These are phyloP conservation scores for Bibio marci DNA, from an alignment of 2,888 invertebrate genomes.

Conservation along the genomic window DNA sequence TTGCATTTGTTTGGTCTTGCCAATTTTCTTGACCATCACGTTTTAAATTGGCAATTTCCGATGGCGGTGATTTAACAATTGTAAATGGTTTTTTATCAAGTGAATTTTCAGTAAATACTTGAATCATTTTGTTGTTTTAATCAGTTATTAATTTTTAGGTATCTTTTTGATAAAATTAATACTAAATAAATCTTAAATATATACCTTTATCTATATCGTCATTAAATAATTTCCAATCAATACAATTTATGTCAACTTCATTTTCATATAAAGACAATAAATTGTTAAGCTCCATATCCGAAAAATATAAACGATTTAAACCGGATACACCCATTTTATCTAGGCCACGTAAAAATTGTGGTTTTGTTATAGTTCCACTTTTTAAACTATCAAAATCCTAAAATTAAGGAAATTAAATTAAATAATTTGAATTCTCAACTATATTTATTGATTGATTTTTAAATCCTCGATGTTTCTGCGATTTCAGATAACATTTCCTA, in stretches of 20 bases:
- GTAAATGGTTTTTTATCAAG: conserved; percentile 50
- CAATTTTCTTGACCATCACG: conserved; percentile 33
- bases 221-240: conserved; percentile 62
- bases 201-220: conserved; percentile 60
- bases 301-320: conserved; percentile 35
- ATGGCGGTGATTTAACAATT: conserved; percentile 36
- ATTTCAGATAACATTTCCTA: no score
- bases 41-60: conserved; percentile 31
- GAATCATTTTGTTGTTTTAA: no score
- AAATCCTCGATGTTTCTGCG: no score
- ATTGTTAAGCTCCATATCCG: conserved; percentile 42
- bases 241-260: conserved; percentile 46
- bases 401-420: conserved; percentile 6
- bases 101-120: no score
- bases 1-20: conserved; percentile 22
- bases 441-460: no score
- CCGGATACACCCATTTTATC: conserved; percentile 46
- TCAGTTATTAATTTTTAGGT: no score
- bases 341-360: conserved; percentile 53
- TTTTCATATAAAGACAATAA: conserved; percentile 51
- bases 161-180: no score
- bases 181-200: no score
- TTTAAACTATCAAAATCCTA: conserved; percentile 53
- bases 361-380: conserved; percentile 46
- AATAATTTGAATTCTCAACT: not conserved